These are phyloP conservation scores for Rhynchophorus ferrugineus DNA, from an alignment of 1,140 invertebrate species.

Conservation along the genomic window DNA sequence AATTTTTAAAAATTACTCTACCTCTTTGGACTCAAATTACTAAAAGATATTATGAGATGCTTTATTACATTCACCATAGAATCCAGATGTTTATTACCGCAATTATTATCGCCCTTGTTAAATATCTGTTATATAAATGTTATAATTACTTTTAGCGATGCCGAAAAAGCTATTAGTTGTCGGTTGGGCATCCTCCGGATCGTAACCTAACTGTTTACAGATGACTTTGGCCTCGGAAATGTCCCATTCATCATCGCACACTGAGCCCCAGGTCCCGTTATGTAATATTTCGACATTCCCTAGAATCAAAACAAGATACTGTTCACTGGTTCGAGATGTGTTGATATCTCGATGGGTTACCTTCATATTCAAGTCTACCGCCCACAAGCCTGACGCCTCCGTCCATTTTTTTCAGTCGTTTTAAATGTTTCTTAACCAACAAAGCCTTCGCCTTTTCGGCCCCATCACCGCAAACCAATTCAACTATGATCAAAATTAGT, in stretches of 20 bases:
- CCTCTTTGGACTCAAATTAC: too few relatives aligned
- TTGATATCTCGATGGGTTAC: constrained; percentile 47
- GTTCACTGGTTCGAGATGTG: neutral
- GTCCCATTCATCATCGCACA: constrained; percentile 93
- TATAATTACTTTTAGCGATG: constrained; percentile 64
- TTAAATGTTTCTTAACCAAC: constrained; percentile 47
- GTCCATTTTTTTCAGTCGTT: constrained; percentile 59
- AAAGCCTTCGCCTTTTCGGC: constrained; percentile 7
- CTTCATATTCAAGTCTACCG: constrained; percentile 58
- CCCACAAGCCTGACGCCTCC: constrained; percentile 63
- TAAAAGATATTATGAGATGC: too few relatives aligned
- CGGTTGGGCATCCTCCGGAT: constrained; percentile 39
- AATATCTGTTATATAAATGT: too few relatives aligned
- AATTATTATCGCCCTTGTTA: too few relatives aligned
- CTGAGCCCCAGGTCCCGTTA: constrained; percentile 74
- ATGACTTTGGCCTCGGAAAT: constrained; percentile 70
- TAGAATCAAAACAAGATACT: constrained; percentile 39
- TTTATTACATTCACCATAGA: too few relatives aligned
- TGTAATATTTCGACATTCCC: constrained; percentile 87
- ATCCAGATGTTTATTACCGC: too few relatives aligned
- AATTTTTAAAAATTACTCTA: too few relatives aligned
- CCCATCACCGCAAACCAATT: too few relatives aligned
- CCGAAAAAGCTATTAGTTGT: constrained; percentile 73
- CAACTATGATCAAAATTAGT: too few relatives aligned
- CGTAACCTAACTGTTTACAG: constrained; percentile 71